Percentiles rank a stretch among this genome's conserved stretches.
Conservation (phyloP, 1,140 invertebrate genomes). For the Carposina sasakii region DNA sequence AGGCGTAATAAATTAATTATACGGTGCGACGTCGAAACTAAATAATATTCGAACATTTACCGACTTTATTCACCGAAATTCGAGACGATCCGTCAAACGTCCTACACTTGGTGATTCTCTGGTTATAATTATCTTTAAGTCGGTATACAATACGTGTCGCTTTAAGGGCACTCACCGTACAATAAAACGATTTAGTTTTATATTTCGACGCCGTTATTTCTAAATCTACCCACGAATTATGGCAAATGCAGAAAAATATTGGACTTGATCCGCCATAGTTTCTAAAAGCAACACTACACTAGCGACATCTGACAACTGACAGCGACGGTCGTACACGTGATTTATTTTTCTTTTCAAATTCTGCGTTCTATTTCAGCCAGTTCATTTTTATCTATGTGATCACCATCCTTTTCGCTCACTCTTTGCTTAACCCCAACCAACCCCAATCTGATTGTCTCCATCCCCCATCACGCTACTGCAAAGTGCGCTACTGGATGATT, state of each 20-base stretch:
- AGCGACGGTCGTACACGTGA: constrained; percentile 59
- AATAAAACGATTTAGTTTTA: constrained; percentile 45
- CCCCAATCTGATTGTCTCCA: no score
- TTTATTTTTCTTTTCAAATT: constrained; percentile 57
- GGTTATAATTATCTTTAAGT: constrained; percentile 10
- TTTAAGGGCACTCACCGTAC: constrained; percentile 39
- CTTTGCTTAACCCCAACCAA: no score
- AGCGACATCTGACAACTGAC: constrained; percentile 53
- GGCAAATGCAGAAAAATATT: constrained; percentile 53
- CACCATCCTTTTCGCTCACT: background rate
- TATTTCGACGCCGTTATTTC: constrained; percentile 54
- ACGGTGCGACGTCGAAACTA: constrained; percentile 45
- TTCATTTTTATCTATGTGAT: constrained; percentile 10
- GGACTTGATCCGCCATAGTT: constrained; percentile 67
- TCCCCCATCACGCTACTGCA: no score
- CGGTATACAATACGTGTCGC: constrained; percentile 35
- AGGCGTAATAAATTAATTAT: constrained; percentile 47
- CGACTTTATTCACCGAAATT: constrained; percentile 50
- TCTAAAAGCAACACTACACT: constrained; percentile 39
- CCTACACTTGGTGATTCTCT: constrained; percentile 16
- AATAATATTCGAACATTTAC: constrained; percentile 40
- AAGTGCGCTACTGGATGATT: no score
- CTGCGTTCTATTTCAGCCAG: constrained; percentile 49
- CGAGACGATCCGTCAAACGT: constrained; percentile 46
- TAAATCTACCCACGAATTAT: constrained; percentile 65